Evolutionary conservation across 2,113 vertebrate species (phyloP).

Genomic region (Gulo gulo): DNA sequence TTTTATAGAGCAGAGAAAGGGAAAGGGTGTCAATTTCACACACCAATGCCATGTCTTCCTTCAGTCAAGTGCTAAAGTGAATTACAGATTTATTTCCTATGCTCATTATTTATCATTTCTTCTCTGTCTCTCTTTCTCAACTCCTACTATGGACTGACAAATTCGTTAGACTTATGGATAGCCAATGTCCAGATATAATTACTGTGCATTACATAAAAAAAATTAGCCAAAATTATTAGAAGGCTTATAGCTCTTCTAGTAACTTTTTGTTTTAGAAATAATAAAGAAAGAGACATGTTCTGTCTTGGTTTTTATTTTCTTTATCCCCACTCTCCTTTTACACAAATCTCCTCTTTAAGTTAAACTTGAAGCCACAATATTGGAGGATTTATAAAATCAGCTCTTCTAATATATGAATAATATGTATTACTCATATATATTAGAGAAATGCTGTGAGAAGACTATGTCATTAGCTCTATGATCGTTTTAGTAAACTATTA

Average conservation of each 20-base stretch:
- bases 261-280: not conserved
- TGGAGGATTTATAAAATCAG: not conserved
- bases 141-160: not conserved
- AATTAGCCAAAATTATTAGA: not conserved
- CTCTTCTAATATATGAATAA: not conserved
- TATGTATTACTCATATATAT: not conserved
- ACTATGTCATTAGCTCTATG: not conserved
- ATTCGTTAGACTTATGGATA: not conserved
- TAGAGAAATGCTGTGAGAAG: not conserved
- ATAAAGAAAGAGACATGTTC: not conserved
- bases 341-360: not conserved
- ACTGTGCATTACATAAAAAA: not conserved
- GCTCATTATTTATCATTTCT: not conserved
- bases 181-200: not conserved
- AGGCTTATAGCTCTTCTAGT: not conserved
- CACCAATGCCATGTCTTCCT: not conserved
- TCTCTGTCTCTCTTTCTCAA: not conserved
- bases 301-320: not conserved
- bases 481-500: not conserved
- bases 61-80: not conserved
- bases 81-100: not conserved
- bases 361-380: not conserved
- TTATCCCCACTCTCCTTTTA: not conserved
- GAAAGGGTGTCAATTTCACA: not conserved
- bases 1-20: not conserved